Conservation (phyloP, 1,140 invertebrate genomes). For the Trachymyrmex septentrionalis region DNA sequence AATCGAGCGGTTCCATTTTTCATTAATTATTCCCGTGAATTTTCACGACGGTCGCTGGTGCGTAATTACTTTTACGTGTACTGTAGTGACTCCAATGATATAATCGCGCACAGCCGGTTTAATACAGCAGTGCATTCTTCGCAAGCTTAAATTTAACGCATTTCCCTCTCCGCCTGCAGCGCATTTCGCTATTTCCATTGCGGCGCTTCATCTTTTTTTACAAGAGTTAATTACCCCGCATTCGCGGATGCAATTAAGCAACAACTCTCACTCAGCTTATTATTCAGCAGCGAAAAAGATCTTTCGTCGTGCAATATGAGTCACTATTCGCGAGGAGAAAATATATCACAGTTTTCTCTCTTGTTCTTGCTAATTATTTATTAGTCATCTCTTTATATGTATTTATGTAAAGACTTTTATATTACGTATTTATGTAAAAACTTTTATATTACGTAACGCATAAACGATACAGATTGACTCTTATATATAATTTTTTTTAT, state of each 20-base stretch:
- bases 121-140: slow-evolving; percentile 38
- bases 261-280: slow-evolving; percentile 66
- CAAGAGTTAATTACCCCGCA: slow-evolving; percentile 69
- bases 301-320: slow-evolving; percentile 18
- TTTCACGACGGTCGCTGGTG: slow-evolving; percentile 1
- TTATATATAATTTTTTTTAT: not conserved
- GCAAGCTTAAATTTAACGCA: slow-evolving; percentile 60
- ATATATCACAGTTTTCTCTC: not conserved
- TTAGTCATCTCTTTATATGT: not conserved
- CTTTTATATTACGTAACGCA: not conserved
- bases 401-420: too few species aligned
- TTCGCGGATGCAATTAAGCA: slow-evolving; percentile 68
- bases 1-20: slow-evolving; percentile 17
- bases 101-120: slow-evolving; percentile 34
- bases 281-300: slow-evolving; percentile 61
- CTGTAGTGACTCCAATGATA: slow-evolving; percentile 18
- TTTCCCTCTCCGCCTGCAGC: not conserved
- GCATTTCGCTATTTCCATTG: slow-evolving; percentile 3
- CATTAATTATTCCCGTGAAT: slow-evolving; percentile 53
- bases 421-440: not conserved
- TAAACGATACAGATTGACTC: not conserved
- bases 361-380: not conserved
- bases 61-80: slow-evolving; percentile 39
- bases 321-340: not conserved
- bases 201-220: slow-evolving; percentile 19